Conservation (phyloP, 2,888 invertebrate genomes). For the Drosophila peninsularis region DNA sequence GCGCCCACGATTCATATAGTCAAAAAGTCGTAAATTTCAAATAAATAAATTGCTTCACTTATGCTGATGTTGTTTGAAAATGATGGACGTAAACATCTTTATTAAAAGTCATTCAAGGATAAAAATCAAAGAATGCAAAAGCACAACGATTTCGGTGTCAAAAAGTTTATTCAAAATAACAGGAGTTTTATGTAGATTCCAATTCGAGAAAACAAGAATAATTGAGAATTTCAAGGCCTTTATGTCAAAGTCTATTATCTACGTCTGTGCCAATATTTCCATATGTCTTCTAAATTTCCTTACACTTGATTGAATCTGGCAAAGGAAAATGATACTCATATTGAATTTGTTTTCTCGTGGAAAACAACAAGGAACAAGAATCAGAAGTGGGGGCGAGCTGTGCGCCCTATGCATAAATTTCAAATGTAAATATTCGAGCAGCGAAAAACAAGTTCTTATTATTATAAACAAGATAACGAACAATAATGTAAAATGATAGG, state of each 20-base stretch:
- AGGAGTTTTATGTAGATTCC: not conserved
- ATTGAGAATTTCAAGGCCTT: conserved; percentile 46
- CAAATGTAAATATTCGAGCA: conserved; percentile 60
- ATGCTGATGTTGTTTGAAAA: not conserved
- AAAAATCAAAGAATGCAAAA: conserved; percentile 23
- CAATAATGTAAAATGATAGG: conserved; percentile 62
- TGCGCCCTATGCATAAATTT: conserved; percentile 50
- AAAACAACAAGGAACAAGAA: conserved; percentile 15
- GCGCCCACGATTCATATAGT: not conserved
- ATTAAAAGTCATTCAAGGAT: conserved; percentile 8
- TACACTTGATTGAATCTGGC: conserved; percentile 63
- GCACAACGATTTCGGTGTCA: conserved; percentile 32
- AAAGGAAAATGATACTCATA: conserved; percentile 5
- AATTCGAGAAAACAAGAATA: not conserved
- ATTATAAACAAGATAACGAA: conserved; percentile 66
- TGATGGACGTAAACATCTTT: not conserved
- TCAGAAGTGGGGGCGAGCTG: not conserved
- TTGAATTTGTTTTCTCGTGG: conserved; percentile 7
- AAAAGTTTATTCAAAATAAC: conserved; percentile 54
- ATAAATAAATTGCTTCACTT: not conserved
- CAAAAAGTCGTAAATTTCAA: not conserved
- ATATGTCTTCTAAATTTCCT: conserved; percentile 35
- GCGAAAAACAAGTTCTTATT: conserved; percentile 44
- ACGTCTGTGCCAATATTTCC: conserved; percentile 28
- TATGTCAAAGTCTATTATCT: conserved; percentile 50